A percentile compares a stretch with the other conserved stretches of the same genome.
Conservation (phyloP, 2,888 invertebrate genomes). For the Hipparchia sbordonii region DNA sequence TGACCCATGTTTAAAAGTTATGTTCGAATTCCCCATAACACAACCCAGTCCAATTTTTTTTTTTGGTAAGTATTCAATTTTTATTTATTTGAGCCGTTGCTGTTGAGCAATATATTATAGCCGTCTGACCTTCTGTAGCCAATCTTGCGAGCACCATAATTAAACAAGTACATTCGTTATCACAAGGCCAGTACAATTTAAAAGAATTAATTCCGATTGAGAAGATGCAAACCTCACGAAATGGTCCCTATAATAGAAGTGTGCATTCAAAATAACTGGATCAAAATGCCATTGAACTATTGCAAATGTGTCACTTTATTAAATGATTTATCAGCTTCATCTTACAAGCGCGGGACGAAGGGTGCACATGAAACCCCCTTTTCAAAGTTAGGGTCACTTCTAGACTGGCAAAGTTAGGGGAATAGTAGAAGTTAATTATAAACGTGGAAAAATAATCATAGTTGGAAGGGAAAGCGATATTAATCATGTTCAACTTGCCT, state of each 20-base stretch:
- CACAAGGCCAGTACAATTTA: slow-evolving; percentile 32
- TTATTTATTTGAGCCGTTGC: background rate
- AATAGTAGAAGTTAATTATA: too few relatives aligned
- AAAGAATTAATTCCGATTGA: slow-evolving; percentile 25
- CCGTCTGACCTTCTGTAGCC: slow-evolving; percentile 37
- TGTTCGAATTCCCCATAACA: background rate
- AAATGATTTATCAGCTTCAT: background rate
- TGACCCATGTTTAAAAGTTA: background rate
- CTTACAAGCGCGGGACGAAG: too few relatives aligned
- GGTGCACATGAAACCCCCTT: too few relatives aligned
- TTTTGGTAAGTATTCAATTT: background rate
- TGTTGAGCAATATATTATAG: slow-evolving; percentile 19
- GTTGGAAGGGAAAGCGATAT: too few relatives aligned
- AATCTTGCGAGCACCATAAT: slow-evolving; percentile 39
- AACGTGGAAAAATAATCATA: too few relatives aligned
- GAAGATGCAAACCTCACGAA: slow-evolving; percentile 27
- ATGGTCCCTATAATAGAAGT: background rate
- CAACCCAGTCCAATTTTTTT: background rate
- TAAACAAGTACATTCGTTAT: slow-evolving; percentile 41
- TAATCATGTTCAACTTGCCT: too few relatives aligned
- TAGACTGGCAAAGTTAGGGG: too few relatives aligned
- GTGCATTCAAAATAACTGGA: slow-evolving; percentile 3
- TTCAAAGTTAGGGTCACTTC: too few relatives aligned
- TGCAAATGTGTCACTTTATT: background rate
- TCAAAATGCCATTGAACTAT: background rate